Evolutionary conservation across 1,140 invertebrate species (phyloP).

Genomic region (Drosophila nigrodunni): DNA sequence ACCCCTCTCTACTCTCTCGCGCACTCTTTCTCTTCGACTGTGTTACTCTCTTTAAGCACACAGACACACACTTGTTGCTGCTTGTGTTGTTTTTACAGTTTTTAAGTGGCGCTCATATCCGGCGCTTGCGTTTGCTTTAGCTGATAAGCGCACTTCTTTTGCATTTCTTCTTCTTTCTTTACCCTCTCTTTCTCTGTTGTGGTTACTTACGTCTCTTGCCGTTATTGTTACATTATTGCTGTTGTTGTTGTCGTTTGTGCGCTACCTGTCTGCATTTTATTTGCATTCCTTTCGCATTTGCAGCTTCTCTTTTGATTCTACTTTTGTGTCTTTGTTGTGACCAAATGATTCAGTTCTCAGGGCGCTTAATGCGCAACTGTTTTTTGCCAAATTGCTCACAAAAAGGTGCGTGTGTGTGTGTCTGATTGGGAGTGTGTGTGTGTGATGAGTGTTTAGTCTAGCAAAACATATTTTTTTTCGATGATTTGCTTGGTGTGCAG

Average conservation of each 20-base stretch:
- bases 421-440: neutral
- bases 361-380: conserved; percentile 56
- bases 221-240: conserved; percentile 39
- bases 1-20: neutral
- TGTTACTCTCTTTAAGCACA: too few species aligned
- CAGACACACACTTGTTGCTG: conserved; percentile 67
- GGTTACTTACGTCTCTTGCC: conserved; percentile 25
- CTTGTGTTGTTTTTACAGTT: conserved; percentile 77
- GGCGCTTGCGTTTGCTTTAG: conserved; percentile 60
- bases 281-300: conserved; percentile 29
- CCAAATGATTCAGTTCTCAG: conserved; percentile 50
- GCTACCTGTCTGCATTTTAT: conserved; percentile 48
- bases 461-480: conserved; percentile 19
- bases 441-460: neutral
- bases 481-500: conserved; percentile 8
- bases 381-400: conserved; percentile 29
- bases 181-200: conserved; percentile 1
- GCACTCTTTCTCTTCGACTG: conserved; percentile 2
- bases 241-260: conserved; percentile 39
- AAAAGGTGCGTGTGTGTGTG: conserved; percentile 11
- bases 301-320: conserved; percentile 45
- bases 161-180: conserved; percentile 2
- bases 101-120: conserved; percentile 82
- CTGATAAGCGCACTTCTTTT: conserved; percentile 54
- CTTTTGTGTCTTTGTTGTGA: conserved; percentile 20